phyloP scores from a whole-genome alignment of 2,113 vertebrate species.

The Ptyas mucosa region DNA sequence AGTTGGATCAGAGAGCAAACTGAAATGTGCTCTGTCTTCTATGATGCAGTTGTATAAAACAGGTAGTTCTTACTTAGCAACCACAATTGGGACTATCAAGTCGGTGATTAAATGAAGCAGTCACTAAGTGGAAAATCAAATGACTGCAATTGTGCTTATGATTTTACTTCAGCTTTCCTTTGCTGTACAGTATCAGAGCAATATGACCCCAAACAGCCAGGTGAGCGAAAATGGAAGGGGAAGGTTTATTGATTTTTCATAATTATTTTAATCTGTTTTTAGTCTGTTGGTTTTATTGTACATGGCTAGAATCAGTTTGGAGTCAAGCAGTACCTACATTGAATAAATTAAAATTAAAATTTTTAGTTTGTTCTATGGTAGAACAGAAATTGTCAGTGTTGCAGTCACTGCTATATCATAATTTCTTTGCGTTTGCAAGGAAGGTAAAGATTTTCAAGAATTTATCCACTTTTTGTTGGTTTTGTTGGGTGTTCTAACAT shows the following conservation, averaged over 20 bases:
- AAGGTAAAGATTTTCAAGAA: background rate
- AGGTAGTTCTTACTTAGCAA: background rate
- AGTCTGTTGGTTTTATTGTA: background rate
- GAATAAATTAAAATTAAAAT: background rate
- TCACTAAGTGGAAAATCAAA: background rate
- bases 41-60: background rate
- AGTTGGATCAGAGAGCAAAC: background rate
- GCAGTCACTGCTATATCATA: background rate
- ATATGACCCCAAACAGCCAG: background rate
- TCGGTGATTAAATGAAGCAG: background rate
- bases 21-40: background rate
- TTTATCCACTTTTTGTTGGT: background rate
- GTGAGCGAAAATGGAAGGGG: background rate
- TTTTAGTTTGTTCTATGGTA: constrained; percentile 12
- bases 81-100: background rate
- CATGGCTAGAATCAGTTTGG: background rate
- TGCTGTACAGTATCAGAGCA: background rate
- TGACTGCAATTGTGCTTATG: background rate
- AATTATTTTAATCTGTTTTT: background rate
- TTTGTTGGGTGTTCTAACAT: background rate
- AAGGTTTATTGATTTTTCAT: background rate
- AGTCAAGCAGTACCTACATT: background rate
- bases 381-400: background rate
- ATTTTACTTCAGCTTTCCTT: background rate
- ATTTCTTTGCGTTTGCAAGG: background rate